Base-by-base conservation (phyloP, 2,888 invertebrate genomes). In the Lepidocyrtinus sp. region DNA sequence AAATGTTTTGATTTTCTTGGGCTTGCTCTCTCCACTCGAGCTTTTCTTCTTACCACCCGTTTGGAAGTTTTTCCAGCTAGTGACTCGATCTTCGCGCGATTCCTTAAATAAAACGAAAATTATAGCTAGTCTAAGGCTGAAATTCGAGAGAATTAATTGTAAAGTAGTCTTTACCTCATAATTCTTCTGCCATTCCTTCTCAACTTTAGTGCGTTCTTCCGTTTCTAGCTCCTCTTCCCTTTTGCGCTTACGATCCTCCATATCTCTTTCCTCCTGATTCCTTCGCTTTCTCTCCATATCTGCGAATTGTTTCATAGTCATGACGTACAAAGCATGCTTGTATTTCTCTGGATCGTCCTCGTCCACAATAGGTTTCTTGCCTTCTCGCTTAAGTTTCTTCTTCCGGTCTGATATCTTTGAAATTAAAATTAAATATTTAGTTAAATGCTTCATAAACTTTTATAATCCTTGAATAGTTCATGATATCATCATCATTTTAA, bases 151-250 rank as follows among this genome's bases (percentile, higher is more conserved):
- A 61, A 17, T 21, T n/a, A 7, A 61, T 61, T 22, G 1, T 63
- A n/a, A n/a, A n/a, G n/a, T 75, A 70, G 22, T 1, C 68, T 87
- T 87, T 88, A 94, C 95, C 91, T 99, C 99, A 90, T 98, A 99
- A 90, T 99, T 99, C 88, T 98, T 97, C 85, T 98, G 96, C 97
- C 98, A 99, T 89, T 99, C 98, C 87, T 96, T 95, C 88, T 98
- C 96, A 65, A 95, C 90, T 81, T 96, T 94, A 80, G 93, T 92
- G 87, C 94, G 94, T 87, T 98, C 97, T 88, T 97, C 97, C 74
- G 95, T 96, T 81, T 96, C 96, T 70, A 96, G 93, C 91, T 98
- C 97, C 19, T 95, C 93, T 89, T 98, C 98, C 7, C 98, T 91
- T 90, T 97, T 97, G 63, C 98, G 90, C 89, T 98, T 98, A 72